Evolutionary conservation across 2,888 invertebrate genomes (phyloP).

Genomic region (Perizoma flavofasciatum): DNA sequence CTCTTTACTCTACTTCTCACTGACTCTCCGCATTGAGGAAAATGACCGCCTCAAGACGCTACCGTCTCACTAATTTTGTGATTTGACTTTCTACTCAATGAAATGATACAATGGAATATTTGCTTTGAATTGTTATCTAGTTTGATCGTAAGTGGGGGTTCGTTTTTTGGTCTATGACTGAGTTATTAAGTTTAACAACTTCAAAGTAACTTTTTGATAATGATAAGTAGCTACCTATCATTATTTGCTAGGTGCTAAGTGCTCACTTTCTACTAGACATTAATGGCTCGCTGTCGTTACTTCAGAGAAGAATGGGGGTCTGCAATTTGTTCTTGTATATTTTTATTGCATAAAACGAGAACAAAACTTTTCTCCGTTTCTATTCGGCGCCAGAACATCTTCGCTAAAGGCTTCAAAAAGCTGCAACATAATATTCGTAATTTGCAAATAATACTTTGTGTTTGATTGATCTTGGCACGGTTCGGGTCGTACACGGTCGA

Average conservation of each 20-base stretch:
- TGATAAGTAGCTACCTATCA: conserved; percentile 13
- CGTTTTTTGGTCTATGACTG: conserved; percentile 10
- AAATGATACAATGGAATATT: conserved; percentile 23
- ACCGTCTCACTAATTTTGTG: conserved; percentile 27
- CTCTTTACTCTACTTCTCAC: conserved; percentile 80
- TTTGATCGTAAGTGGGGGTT: conserved; percentile 11
- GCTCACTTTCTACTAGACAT: conserved; percentile 45
- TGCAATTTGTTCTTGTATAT: conserved; percentile 31
- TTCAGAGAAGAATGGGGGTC: conserved; percentile 34
- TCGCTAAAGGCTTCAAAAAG: conserved; percentile 73
- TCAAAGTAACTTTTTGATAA: conserved; percentile 31
- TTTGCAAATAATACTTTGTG: conserved; percentile 69
- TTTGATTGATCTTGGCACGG: conserved; percentile 59
- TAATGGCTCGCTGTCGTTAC: conserved; percentile 39
- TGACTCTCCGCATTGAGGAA: conserved; percentile 72
- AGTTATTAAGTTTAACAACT: conserved; percentile 41
- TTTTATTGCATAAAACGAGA: conserved; percentile 35
- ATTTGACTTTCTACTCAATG: conserved; percentile 36
- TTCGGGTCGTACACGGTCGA: conserved; percentile 48
- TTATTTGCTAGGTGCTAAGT: conserved; percentile 36
- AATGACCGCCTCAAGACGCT: conserved; percentile 33
- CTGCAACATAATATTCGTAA: conserved; percentile 75
- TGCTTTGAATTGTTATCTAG: conserved; percentile 11
- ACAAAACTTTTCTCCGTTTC: conserved; percentile 31
- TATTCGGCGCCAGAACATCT: conserved; percentile 62